Percentiles rank a stretch among this genome's conserved stretches.
These are phyloP conservation scores for Sitodiplosis mosellana DNA, from an alignment of 1,140 invertebrate genomes.

Conservation along the genomic window DNA sequence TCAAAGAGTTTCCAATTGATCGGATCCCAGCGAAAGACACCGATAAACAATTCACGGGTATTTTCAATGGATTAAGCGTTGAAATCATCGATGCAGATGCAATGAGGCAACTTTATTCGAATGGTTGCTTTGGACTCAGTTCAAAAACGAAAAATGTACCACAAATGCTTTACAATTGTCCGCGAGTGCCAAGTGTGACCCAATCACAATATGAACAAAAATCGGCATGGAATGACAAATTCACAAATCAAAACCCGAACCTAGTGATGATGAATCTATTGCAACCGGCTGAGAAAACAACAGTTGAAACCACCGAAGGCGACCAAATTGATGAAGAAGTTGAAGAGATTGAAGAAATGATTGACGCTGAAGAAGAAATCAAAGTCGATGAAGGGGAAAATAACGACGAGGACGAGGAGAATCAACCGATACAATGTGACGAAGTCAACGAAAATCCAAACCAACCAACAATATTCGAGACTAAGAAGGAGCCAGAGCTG, in stretches of 20 bases:
- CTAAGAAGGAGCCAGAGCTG: too few species aligned
- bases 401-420: too few species aligned
- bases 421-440: too few species aligned
- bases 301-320: background rate
- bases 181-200: too few species aligned
- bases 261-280: too few species aligned
- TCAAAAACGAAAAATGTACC: slow-evolving; percentile 40
- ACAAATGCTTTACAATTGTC: slow-evolving; percentile 14
- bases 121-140: slow-evolving; percentile 59
- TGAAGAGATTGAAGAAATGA: too few species aligned
- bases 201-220: slow-evolving; percentile 14
- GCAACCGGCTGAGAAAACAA: background rate
- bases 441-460: too few species aligned
- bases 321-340: background rate
- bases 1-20: background rate
- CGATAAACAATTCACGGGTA: slow-evolving; percentile 28
- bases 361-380: too few species aligned
- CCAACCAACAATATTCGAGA: too few species aligned
- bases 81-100: slow-evolving; percentile 37
- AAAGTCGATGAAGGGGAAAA: too few species aligned
- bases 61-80: slow-evolving; percentile 42
- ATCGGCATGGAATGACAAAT: background rate
- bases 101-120: slow-evolving; percentile 40
- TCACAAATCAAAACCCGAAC: background rate
- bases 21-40: background rate